Base-by-base conservation (phyloP, 2,797 vertebrate species). In the Brachyalestes nurse region DNA sequence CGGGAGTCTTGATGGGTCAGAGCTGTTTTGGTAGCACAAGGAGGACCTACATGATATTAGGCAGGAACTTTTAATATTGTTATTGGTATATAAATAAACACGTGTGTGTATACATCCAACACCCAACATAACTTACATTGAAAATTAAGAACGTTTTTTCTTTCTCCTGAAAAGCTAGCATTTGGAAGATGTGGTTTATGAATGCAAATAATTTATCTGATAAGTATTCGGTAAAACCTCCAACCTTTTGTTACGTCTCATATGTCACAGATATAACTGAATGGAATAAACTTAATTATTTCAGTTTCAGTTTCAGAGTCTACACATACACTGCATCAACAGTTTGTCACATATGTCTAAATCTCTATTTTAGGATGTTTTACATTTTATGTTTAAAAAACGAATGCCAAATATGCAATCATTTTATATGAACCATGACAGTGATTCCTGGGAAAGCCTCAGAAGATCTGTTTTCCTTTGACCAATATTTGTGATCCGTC, bases 391-490 rank as follows among this genome's bases (percentile, higher is more conserved):
- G 81, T 75, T 60, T 45, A 3, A 58, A 2, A 2, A 47, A 69
- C 53, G 88, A 60, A 86, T 34, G 34, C 28, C 28, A 64, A 34
- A 38, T 12, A 64, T 38, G 25, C 2, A 14, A 87, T 85, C 79
- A 74, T 85, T 66, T 47, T 82, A 60, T 23, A 23, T 60, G 81
- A 82, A 86, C 67, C 83, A 84, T 82, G 74, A 72, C 73, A 60
- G 75, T 76, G 14, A 65, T 34, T 38, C 62, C 28, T 65, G 28
- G 14, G 62, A 65, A 65, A 16, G 25, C 25, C 25, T 13, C 14
- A 14, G 13, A 34, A 38, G 2, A 0, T 62, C 28, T 3, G 23
- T 60, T 60, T 60, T 23, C n/a, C 25, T 62, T 62, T 62, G 62
- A 5, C 14, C 2, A 23, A 17, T 19, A 34, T 49, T n/a, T 69